phyloP scores from a whole-genome alignment of 2,888 invertebrate species.

The Rotaria sp. region DNA sequence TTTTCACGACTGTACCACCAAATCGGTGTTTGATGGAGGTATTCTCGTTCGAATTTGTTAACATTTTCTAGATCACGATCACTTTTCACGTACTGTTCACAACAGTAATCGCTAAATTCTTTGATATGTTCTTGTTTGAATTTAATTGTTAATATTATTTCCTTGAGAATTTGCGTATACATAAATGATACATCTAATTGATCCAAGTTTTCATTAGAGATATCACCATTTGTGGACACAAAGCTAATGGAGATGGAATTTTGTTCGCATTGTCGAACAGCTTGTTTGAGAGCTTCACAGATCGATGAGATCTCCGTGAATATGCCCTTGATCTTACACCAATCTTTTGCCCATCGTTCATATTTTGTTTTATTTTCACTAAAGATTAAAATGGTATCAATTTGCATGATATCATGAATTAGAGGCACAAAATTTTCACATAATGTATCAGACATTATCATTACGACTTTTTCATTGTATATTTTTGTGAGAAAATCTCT shows the following conservation, averaged over 20 bases:
- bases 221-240: too few relatives aligned
- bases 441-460: background rate
- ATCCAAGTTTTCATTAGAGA: background rate
- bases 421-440: background rate
- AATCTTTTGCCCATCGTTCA: background rate
- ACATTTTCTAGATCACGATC: background rate
- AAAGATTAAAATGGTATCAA: background rate
- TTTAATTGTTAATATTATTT: background rate
- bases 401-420: background rate
- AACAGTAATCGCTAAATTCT: background rate
- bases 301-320: background rate
- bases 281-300: background rate
- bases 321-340: background rate
- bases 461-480: background rate
- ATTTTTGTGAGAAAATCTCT: background rate
- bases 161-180: background rate
- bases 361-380: background rate
- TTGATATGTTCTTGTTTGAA: background rate
- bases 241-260: background rate
- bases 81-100: background rate
- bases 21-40: background rate
- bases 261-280: background rate
- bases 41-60: background rate
- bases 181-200: background rate
- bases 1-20: background rate